Evolutionary conservation across 1,140 invertebrate species (phyloP).

Genomic region (Dendrolimus kikuchii): DNA sequence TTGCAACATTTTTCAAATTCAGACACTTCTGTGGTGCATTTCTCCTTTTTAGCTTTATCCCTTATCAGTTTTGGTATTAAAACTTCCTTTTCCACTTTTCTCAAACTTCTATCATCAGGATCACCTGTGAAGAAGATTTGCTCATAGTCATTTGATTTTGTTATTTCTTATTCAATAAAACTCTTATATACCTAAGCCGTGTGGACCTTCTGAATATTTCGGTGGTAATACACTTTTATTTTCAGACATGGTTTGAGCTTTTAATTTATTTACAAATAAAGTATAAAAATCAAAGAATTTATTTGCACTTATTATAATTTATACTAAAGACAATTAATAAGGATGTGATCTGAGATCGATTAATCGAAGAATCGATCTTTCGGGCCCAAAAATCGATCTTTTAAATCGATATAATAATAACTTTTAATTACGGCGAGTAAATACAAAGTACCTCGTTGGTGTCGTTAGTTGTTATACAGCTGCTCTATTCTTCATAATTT

Average conservation of each 20-base stretch:
- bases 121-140: constrained; percentile 76
- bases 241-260: constrained; percentile 24
- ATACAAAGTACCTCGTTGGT: too few relatives aligned
- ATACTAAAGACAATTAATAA: too few relatives aligned
- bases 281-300: too few relatives aligned
- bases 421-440: too few relatives aligned
- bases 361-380: too few relatives aligned
- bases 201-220: constrained; percentile 68
- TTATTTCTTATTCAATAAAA: background rate
- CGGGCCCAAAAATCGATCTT: too few relatives aligned
- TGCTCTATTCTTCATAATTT: too few relatives aligned
- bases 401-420: too few relatives aligned
- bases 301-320: too few relatives aligned
- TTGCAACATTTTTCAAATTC: constrained; percentile 86
- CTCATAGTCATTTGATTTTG: background rate
- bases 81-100: constrained; percentile 89
- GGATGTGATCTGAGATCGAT: too few relatives aligned
- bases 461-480: too few relatives aligned
- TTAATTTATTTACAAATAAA: too few relatives aligned
- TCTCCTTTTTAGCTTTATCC: constrained; percentile 82
- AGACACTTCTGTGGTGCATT: constrained; percentile 81
- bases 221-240: constrained; percentile 44
- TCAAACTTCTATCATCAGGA: constrained; percentile 83
- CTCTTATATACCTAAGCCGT: constrained; percentile 68
- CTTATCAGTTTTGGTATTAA: constrained; percentile 90